Evolutionary conservation across 37 sponge, comb jelly and placozoan genomes (phyloP).

Genomic region (Cliona cf. orientalis): DNA sequence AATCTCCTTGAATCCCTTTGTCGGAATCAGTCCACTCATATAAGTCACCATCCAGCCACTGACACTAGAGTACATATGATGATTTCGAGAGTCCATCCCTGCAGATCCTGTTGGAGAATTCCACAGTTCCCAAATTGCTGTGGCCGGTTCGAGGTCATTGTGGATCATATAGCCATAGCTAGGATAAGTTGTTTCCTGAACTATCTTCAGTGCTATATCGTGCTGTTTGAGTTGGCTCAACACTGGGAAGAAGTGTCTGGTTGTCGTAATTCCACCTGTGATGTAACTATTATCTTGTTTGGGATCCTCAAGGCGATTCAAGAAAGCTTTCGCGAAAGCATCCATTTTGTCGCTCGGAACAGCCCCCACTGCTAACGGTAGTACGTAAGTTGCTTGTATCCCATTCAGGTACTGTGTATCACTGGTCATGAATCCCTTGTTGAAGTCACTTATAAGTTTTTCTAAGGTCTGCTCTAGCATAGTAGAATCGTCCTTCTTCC

Average conservation of each 20-base stretch:
- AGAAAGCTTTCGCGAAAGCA: conserved; percentile 22
- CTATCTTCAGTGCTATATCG: conserved; percentile 63
- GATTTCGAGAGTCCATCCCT: conserved; percentile 76
- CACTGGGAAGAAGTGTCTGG: conserved; percentile 51
- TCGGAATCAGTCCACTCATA: conserved; percentile 37
- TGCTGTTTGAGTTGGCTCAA: conserved; percentile 19
- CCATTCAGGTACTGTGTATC: conserved; percentile 40
- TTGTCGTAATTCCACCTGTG: conserved; percentile 65
- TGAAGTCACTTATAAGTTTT: conserved; percentile 28
- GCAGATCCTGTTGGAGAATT: conserved; percentile 38
- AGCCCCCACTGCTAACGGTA: conserved; percentile 52
- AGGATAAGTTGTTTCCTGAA: conserved; percentile 59
- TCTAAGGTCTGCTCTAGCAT: neutral
- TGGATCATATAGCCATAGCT: conserved; percentile 77
- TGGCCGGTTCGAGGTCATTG: conserved; percentile 67
- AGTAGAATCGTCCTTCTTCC: neutral
- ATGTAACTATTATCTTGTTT: conserved; percentile 53
- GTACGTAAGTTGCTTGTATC: conserved; percentile 52
- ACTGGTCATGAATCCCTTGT: conserved; percentile 42
- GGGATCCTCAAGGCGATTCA: conserved; percentile 11
- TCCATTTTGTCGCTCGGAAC: conserved; percentile 23
- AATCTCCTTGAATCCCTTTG: conserved; percentile 32
- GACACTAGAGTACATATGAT: conserved; percentile 87
- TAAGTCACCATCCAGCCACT: conserved; percentile 64
- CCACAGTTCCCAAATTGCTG: conserved; percentile 80